These are phyloP conservation scores for Lasius fuliginosus DNA, from an alignment of 2,888 invertebrate species.

Conservation along the genomic window DNA sequence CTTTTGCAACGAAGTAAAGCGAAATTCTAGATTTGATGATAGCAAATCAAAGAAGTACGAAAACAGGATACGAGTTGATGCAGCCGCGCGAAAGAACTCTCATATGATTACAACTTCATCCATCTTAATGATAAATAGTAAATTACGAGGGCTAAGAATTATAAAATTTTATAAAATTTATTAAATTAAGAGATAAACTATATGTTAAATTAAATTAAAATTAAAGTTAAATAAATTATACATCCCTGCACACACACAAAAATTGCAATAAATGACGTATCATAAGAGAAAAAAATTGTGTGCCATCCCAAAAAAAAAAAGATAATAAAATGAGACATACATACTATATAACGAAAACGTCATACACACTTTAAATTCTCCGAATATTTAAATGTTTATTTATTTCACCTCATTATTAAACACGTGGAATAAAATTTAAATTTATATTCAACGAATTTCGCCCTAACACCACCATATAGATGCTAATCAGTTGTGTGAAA, in stretches of 20 bases:
- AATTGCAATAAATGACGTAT: background rate
- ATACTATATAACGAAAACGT: background rate
- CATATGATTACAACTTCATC: background rate
- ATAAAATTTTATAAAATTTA: background rate
- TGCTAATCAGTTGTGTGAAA: slow-evolving; percentile 8
- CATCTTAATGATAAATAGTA: background rate
- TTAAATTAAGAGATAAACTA: background rate
- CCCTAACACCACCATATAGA: background rate
- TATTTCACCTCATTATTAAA: background rate
- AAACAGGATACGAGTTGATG: background rate
- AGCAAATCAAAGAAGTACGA: slow-evolving; percentile 4
- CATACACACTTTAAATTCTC: background rate
- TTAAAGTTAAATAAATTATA: background rate
- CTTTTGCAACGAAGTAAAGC: slow-evolving; percentile 13
- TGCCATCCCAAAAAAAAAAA: background rate
- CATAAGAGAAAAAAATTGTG: no score
- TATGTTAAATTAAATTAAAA: background rate
- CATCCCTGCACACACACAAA: background rate
- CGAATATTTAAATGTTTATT: background rate
- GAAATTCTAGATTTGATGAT: slow-evolving; percentile 25
- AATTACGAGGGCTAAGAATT: background rate
- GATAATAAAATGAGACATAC: background rate
- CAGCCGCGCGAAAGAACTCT: background rate
- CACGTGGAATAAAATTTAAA: background rate
- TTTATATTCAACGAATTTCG: background rate